Percentiles rank a stretch among this genome's conserved stretches.
phyloP scores from a whole-genome alignment of 2,888 invertebrate genomes.

The Trachelus stipa region DNA sequence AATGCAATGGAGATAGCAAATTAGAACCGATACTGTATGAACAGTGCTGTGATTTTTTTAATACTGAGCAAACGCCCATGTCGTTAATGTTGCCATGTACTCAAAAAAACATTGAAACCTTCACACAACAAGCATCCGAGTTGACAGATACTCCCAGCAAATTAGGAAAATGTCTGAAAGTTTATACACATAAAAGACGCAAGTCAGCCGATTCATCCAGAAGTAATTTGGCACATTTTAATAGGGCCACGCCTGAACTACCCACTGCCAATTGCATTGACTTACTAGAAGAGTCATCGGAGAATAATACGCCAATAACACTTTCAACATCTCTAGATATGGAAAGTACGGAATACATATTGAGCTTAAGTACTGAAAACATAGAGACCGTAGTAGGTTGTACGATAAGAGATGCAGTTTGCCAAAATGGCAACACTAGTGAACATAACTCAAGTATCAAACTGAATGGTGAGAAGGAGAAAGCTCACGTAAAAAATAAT shows the following conservation, averaged over 20 bases:
- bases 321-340: slow-evolving; percentile 52
- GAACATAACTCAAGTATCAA: slow-evolving; percentile 9
- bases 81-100: not conserved
- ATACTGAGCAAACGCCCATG: slow-evolving; percentile 10
- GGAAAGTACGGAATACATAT: slow-evolving; percentile 56
- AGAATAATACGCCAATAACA: slow-evolving; percentile 51
- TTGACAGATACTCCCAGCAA: slow-evolving; percentile 22
- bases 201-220: not conserved
- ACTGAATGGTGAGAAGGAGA: slow-evolving; percentile 22
- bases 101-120: not conserved
- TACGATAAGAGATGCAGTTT: slow-evolving; percentile 37
- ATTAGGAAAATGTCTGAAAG: slow-evolving; percentile 58
- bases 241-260: slow-evolving; percentile 28
- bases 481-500: slow-evolving; percentile 8
- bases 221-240: slow-evolving; percentile 14
- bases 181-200: slow-evolving; percentile 57
- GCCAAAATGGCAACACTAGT: slow-evolving; percentile 19
- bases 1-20: slow-evolving; percentile 23
- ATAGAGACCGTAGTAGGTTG: slow-evolving; percentile 54
- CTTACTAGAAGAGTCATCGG: slow-evolving; percentile 49
- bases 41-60: slow-evolving; percentile 50
- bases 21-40: slow-evolving; percentile 44
- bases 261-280: slow-evolving; percentile 53
- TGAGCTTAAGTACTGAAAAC: slow-evolving; percentile 53
- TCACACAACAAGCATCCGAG: slow-evolving; percentile 4